phyloP scores from a whole-genome alignment of 2,113 vertebrate genomes.

The Egretta garzetta region DNA sequence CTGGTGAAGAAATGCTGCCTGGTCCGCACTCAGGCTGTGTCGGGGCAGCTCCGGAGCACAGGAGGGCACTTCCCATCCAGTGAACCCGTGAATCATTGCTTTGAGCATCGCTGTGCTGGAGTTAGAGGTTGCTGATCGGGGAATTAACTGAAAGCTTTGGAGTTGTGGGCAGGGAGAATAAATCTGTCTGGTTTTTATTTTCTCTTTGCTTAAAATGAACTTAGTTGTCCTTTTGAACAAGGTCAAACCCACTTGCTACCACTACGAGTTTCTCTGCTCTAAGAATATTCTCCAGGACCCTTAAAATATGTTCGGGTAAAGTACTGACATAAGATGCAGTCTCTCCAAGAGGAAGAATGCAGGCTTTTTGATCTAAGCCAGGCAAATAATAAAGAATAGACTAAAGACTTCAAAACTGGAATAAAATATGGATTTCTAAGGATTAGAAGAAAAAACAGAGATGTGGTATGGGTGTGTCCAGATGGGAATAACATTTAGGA shows the following conservation, averaged over 20 bases:
- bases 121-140: not conserved
- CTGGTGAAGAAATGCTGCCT: not conserved
- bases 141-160: not conserved
- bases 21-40: accelerated
- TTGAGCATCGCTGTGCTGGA: not conserved
- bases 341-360: not conserved
- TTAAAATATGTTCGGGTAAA: not conserved
- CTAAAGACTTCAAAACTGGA: not conserved
- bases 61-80: not conserved
- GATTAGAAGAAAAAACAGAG: not conserved
- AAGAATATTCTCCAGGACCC: not conserved
- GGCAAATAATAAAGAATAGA: not conserved
- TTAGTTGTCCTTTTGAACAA: not conserved
- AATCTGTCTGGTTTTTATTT: not conserved
- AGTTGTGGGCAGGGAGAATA: not conserved
- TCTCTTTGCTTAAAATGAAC: not conserved
- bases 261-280: not conserved
- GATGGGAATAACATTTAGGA: not conserved
- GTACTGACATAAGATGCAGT: not conserved
- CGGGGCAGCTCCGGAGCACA: not conserved
- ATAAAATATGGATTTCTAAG: not conserved
- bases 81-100: not conserved
- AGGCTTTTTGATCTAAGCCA: not conserved
- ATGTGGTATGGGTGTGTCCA: accelerated
- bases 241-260: not conserved